Evolutionary conservation across 2,797 vertebrate species (phyloP).

Genomic region (Malurus leucopterus): DNA sequence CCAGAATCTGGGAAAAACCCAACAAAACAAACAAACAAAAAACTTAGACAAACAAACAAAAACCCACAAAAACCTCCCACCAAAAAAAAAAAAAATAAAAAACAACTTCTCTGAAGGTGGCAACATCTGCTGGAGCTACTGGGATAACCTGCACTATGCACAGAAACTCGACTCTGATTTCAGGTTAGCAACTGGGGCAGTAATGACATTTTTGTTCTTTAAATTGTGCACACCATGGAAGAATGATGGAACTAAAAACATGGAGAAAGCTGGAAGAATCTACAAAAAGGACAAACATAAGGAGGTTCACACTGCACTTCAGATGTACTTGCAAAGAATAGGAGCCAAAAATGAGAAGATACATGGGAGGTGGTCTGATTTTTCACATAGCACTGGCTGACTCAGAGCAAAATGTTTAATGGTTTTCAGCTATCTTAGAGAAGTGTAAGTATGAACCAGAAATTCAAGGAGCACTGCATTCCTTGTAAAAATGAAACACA

Average conservation of each 20-base stretch:
- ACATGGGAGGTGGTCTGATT: background rate
- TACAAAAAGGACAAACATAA: background rate
- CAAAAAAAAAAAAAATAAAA: too few species aligned
- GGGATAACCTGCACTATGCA: background rate
- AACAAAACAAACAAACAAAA: too few species aligned
- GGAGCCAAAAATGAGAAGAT: background rate
- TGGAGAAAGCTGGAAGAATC: background rate
- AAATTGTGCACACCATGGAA: background rate
- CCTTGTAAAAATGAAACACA: conserved; percentile 53
- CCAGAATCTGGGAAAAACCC: background rate
- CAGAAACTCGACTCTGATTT: background rate
- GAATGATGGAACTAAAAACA: background rate
- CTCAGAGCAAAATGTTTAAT: conserved; percentile 21
- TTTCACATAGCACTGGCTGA: background rate
- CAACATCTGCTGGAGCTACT: background rate
- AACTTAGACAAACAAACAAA: too few species aligned
- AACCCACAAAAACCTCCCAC: too few species aligned
- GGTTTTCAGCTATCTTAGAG: conserved; percentile 28
- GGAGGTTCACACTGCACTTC: background rate
- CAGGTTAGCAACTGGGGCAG: background rate
- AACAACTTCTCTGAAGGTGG: background rate
- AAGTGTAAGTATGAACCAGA: conserved; percentile 22
- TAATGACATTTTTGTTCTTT: background rate
- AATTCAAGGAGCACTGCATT: conserved; percentile 38
- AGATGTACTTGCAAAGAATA: background rate